Percentiles rank a stretch among this genome's conserved stretches.
Conservation (phyloP, 37 sponge, comb jelly and placozoan species). For the Mnemiopsis leidyi region DNA sequence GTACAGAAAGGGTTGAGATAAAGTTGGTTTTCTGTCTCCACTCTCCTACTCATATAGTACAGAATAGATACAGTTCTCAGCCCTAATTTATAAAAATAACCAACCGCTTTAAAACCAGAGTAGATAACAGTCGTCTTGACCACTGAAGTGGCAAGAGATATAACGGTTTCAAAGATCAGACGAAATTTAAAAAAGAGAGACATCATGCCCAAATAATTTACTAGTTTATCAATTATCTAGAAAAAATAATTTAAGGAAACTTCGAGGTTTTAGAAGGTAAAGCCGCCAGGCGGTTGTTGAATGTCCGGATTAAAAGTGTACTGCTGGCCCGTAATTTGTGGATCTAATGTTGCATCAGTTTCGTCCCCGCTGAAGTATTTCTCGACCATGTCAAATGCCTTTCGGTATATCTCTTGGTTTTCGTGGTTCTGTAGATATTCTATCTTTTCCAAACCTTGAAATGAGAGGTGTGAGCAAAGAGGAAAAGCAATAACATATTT, state of each 20-base stretch:
- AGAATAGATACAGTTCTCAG: neutral
- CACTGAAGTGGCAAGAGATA: neutral
- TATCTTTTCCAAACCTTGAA: slow-evolving; percentile 78
- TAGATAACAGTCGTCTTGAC: neutral
- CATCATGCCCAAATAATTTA: slow-evolving; percentile 44
- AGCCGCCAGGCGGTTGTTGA: slow-evolving; percentile 25
- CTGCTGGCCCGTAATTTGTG: slow-evolving; percentile 64
- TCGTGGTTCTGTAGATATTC: slow-evolving; percentile 74
- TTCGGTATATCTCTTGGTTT: slow-evolving; percentile 71
- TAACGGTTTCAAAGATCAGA: neutral
- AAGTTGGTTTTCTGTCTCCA: neutral
- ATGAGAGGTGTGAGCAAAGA: too few relatives aligned
- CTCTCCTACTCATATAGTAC: neutral
- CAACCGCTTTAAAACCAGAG: neutral
- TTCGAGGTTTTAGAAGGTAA: neutral
- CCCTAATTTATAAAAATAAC: neutral
- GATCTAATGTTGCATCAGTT: slow-evolving; percentile 62
- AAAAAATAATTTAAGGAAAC: neutral
- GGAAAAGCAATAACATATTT: too few relatives aligned
- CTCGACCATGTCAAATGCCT: slow-evolving; percentile 76
- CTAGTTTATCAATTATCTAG: slow-evolving; percentile 37
- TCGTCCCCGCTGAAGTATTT: slow-evolving; percentile 74
- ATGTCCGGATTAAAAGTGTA: slow-evolving; percentile 19
- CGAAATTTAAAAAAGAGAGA: neutral
- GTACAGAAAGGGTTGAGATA: neutral